Percentiles rank a stretch among this genome's conserved stretches.
phyloP scores from a whole-genome alignment of 2,113 vertebrate species.

The Brachyhypopomus occidentalis region DNA sequence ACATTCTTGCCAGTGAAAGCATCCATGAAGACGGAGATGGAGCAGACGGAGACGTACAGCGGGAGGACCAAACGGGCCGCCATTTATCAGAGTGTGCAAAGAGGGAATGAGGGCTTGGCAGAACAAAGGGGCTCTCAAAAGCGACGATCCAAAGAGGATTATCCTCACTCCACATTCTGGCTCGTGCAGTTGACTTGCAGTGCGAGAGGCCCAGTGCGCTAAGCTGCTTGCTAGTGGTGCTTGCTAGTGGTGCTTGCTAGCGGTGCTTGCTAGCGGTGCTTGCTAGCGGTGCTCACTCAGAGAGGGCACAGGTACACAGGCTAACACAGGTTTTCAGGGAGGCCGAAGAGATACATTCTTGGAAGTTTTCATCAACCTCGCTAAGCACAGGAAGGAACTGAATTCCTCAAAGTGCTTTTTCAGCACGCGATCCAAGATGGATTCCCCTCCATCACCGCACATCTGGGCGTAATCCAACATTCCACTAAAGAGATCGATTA shows the following conservation, averaged over 20 bases:
- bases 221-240: neutral
- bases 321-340: constrained; percentile 38
- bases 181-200: constrained; percentile 9
- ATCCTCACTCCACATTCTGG: neutral
- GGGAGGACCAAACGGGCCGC: neutral
- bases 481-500: constrained; percentile 35
- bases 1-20: constrained; percentile 38
- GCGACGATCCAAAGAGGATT: constrained; percentile 21
- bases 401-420: constrained; percentile 17
- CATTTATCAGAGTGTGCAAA: constrained; percentile 9
- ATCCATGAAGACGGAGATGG: constrained; percentile 2
- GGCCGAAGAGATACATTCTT: constrained; percentile 45
- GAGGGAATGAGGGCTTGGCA: constrained; percentile 4
- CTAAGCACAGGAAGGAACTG: constrained; percentile 2
- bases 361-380: constrained; percentile 37
- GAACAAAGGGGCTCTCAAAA: constrained; percentile 24
- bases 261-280: too few species aligned
- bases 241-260: too few species aligned
- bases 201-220: constrained; percentile 21
- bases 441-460: constrained; percentile 13
- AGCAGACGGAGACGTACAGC: neutral
- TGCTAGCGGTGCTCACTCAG: too few species aligned
- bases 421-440: constrained; percentile 29
- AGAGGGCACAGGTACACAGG: neutral
- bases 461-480: constrained; percentile 35